A percentile compares a stretch with the other conserved stretches of the same genome.
These are phyloP conservation scores for Sprattus sprattus DNA, from an alignment of 2,113 vertebrate genomes.

Conservation along the genomic window DNA sequence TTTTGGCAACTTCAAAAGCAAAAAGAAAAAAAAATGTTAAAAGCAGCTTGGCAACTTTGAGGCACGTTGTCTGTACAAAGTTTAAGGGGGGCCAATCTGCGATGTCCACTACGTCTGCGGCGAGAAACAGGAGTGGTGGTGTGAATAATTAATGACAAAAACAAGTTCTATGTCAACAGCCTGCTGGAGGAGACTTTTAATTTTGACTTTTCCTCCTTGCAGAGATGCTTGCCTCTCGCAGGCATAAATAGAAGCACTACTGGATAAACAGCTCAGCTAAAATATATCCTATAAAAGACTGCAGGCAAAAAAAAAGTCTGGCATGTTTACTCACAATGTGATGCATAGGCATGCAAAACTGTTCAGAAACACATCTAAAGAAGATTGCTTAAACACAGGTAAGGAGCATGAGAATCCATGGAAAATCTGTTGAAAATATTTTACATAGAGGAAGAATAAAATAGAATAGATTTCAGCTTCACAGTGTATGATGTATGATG, in stretches of 20 bases:
- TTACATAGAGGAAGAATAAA: too few species aligned
- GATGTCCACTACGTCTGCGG: not conserved
- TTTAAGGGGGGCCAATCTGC: not conserved
- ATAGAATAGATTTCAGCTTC: too few species aligned
- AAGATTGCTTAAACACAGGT: too few species aligned
- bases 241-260: not conserved
- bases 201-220: not conserved
- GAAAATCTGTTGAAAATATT: too few species aligned
- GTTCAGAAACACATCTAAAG: not conserved
- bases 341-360: not conserved
- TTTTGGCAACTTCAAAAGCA: not conserved
- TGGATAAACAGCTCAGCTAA: slow-evolving; percentile 10
- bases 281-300: not conserved
- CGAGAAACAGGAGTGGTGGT: not conserved
- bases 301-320: not conserved
- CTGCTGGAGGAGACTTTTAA: not conserved
- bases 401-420: not conserved
- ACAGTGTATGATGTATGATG: too few species aligned
- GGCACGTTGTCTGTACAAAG: too few species aligned
- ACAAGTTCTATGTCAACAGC: slow-evolving; percentile 7
- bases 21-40: not conserved
- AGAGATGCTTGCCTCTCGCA: not conserved
- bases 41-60: not conserved
- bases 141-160: slow-evolving; percentile 18
- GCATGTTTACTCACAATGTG: not conserved